These are phyloP conservation scores for Ia io DNA, from an alignment of 2,113 vertebrate genomes.

Conservation along the genomic window DNA sequence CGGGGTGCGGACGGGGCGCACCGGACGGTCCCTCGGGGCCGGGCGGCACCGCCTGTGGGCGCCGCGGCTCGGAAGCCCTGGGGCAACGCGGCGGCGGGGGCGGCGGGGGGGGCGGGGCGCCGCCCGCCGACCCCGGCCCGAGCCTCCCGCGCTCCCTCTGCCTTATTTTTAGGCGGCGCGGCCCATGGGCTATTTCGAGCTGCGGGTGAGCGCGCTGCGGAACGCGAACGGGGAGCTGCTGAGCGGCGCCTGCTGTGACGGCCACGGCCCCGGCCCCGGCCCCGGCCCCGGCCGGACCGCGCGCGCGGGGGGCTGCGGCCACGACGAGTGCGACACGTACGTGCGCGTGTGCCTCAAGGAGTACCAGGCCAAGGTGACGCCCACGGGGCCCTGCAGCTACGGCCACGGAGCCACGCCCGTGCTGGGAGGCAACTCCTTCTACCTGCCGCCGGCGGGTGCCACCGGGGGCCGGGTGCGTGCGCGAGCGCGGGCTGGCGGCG, in stretches of 20 bases:
- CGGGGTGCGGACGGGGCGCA: constrained; percentile 38
- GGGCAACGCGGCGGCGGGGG: background rate
- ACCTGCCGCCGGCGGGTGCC: constrained; percentile 77
- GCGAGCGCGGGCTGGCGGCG: constrained; percentile 81
- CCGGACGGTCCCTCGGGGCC: background rate
- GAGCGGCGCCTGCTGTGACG: constrained; percentile 94
- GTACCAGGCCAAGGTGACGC: constrained; percentile 92
- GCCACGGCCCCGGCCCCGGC: constrained; percentile 55
- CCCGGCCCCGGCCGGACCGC: constrained; percentile 78
- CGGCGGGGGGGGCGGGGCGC: background rate
- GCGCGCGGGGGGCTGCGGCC: constrained; percentile 85
- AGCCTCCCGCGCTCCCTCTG: constrained; percentile 42
- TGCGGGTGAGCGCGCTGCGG: constrained; percentile 92
- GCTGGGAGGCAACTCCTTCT: constrained; percentile 95
- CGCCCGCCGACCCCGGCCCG: constrained; percentile 56
- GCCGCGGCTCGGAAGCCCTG: background rate
- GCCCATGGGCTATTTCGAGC: constrained; percentile 94
- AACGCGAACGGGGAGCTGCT: constrained; percentile 92
- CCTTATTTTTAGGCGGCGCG: constrained; percentile 90
- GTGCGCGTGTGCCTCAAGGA: constrained; percentile 95
- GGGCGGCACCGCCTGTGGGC: background rate
- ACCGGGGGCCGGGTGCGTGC: constrained; percentile 79
- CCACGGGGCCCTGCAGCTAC: constrained; percentile 90
- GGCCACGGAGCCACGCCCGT: constrained; percentile 92
- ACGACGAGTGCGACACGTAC: constrained; percentile 95